Percentiles rank a stretch among this genome's conserved stretches.
phyloP scores from a whole-genome alignment of 64 coral and sea anemone species.

The Stylophora pistillata region DNA sequence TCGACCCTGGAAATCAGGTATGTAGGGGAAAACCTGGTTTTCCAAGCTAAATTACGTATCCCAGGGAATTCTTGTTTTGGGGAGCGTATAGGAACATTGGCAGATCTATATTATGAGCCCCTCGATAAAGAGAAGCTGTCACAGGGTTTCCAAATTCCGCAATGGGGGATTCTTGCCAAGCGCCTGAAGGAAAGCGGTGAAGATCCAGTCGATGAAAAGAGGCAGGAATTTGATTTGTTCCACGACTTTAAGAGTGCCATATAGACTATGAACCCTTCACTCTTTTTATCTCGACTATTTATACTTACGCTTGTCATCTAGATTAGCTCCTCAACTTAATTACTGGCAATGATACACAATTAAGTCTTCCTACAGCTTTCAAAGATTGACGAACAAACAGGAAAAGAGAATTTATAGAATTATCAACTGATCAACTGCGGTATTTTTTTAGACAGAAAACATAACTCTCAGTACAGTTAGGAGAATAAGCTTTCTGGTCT shows the following conservation, averaged over 20 bases:
- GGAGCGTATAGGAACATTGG: not conserved
- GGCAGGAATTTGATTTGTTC: not conserved
- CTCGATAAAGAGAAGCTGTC: constrained; percentile 26
- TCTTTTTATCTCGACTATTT: no score
- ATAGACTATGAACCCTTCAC: not conserved
- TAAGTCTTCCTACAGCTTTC: no score
- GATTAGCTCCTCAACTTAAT: no score
- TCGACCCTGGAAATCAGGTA: not conserved
- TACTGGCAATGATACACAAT: no score
- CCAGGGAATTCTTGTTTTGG: constrained; percentile 10
- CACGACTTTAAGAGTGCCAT: not conserved
- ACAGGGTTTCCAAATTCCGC: not conserved
- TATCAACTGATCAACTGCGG: no score
- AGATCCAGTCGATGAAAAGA: not conserved
- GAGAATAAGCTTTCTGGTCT: no score
- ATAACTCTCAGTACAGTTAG: no score
- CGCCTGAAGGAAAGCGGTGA: not conserved
- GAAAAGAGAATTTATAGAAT: no score
- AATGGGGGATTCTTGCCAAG: constrained; percentile 2
- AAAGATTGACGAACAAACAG: no score
- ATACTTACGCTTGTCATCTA: no score
- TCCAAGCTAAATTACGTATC: constrained; percentile 15
- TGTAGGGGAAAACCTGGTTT: constrained; percentile 29
- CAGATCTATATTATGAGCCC: constrained; percentile 36
- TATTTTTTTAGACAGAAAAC: no score